A percentile compares a stretch with the other conserved stretches of the same genome.
phyloP scores from a whole-genome alignment of 2,888 invertebrate species.

The Cerastis rubricosa region DNA sequence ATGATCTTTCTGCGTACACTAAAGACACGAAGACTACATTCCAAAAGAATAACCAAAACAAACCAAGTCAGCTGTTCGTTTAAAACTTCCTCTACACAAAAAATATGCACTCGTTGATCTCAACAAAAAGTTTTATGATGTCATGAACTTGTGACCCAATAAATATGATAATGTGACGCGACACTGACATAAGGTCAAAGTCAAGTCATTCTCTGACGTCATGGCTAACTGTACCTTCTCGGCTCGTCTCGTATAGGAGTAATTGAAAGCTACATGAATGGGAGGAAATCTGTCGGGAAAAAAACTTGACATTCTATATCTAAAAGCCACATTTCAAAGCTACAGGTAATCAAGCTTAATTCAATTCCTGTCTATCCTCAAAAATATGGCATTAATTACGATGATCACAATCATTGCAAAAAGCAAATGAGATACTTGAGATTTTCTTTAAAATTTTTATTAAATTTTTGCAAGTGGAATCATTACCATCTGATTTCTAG shows the following conservation, averaged over 20 bases:
- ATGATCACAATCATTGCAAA: background rate
- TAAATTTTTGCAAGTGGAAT: too few relatives aligned
- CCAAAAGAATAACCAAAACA: background rate
- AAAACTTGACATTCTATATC: background rate
- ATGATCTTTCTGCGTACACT: background rate
- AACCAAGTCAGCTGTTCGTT: background rate
- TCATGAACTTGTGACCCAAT: conserved; percentile 53
- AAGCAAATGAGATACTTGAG: too few relatives aligned
- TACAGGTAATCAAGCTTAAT: background rate
- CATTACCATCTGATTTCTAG: too few relatives aligned
- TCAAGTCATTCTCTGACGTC: conserved; percentile 28
- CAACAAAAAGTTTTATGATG: conserved; percentile 43
- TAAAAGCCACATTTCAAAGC: background rate
- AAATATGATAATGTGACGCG: conserved; percentile 50
- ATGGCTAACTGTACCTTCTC: conserved; percentile 8
- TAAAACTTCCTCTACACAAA: background rate
- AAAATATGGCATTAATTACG: background rate
- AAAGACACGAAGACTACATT: background rate
- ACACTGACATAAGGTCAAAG: conserved; percentile 40
- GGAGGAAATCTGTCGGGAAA: background rate
- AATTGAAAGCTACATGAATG: background rate
- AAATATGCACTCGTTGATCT: background rate
- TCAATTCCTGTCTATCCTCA: background rate
- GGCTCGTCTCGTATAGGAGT: background rate
- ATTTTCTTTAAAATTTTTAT: too few relatives aligned